A percentile compares a stretch with the other conserved stretches of the same genome.
Evolutionary conservation across 2,113 vertebrate species (phyloP).

Genomic region (Passerina amoena): DNA sequence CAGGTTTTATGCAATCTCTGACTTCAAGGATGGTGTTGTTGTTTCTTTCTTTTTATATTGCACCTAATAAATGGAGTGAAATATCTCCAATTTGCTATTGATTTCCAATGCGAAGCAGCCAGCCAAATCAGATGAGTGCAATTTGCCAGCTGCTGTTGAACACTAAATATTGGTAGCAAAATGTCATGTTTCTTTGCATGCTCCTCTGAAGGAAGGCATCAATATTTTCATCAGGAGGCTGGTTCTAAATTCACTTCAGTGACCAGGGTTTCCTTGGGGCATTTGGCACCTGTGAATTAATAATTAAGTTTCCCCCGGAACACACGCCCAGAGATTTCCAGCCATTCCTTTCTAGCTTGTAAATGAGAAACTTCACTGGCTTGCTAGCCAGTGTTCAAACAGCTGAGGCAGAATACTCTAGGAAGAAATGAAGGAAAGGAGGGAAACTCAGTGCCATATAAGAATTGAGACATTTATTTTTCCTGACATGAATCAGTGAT

Average conservation of each 20-base stretch:
- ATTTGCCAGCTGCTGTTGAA: constrained; percentile 39
- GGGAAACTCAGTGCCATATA: neutral
- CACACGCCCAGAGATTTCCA: neutral
- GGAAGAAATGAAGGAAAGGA: neutral
- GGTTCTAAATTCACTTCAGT: neutral
- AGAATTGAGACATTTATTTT: neutral
- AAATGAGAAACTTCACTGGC: neutral
- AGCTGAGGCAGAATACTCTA: neutral
- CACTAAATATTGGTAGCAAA: constrained; percentile 37
- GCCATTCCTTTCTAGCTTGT: neutral
- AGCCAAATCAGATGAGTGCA: constrained; percentile 37
- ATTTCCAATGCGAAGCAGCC: neutral
- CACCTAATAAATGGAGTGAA: constrained; percentile 14
- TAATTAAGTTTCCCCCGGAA: neutral
- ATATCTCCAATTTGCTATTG: constrained; percentile 29
- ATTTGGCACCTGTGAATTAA: neutral
- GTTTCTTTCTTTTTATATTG: neutral
- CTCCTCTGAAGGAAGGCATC: neutral
- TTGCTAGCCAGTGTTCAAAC: neutral
- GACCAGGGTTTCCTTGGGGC: neutral
- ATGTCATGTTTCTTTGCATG: constrained; percentile 7
- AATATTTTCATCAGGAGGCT: neutral
- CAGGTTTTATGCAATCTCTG: neutral
- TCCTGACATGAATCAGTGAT: neutral
- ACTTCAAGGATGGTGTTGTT: neutral